A percentile compares a stretch with the other conserved stretches of the same genome.
These are phyloP conservation scores for Sylvia borin DNA, from an alignment of 2,797 vertebrate genomes.

Conservation along the genomic window DNA sequence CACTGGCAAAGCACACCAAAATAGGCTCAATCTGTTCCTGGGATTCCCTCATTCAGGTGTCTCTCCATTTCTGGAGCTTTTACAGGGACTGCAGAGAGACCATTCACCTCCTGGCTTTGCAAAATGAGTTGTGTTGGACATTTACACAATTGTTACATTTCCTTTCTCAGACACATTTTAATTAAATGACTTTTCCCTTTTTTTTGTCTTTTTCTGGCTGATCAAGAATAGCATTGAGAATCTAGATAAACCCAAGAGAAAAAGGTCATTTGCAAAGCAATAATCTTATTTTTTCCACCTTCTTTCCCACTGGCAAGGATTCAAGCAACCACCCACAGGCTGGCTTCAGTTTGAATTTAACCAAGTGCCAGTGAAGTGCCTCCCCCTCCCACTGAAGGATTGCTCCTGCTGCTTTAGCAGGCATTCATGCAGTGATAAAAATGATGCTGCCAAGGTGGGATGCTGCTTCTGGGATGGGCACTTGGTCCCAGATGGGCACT, in stretches of 20 bases:
- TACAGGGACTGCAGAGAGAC: not conserved
- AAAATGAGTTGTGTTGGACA: not conserved
- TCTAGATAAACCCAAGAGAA: not conserved
- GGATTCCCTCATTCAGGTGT: not conserved
- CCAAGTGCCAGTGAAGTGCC: not conserved
- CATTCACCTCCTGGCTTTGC: not conserved
- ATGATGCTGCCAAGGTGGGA: not conserved
- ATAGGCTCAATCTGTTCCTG: not conserved
- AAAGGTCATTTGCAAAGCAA: conserved; percentile 2
- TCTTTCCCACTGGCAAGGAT: not conserved
- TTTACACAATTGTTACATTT: not conserved
- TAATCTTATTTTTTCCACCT: not conserved
- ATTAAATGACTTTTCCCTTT: not conserved
- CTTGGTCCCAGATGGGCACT: not conserved
- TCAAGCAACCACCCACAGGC: not conserved
- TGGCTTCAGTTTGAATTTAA: conserved; percentile 1
- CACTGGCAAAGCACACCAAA: rapidly evolving
- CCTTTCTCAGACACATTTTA: not conserved
- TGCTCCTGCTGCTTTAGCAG: not conserved
- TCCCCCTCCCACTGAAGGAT: not conserved
- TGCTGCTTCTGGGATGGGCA: not conserved
- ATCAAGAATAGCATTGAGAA: not conserved
- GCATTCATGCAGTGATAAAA: not conserved
- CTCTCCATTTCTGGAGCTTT: not conserved
- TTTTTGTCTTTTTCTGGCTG: not conserved